These are phyloP conservation scores for Cranoglanis bouderius DNA, from an alignment of 2,113 vertebrate species.

Conservation along the genomic window DNA sequence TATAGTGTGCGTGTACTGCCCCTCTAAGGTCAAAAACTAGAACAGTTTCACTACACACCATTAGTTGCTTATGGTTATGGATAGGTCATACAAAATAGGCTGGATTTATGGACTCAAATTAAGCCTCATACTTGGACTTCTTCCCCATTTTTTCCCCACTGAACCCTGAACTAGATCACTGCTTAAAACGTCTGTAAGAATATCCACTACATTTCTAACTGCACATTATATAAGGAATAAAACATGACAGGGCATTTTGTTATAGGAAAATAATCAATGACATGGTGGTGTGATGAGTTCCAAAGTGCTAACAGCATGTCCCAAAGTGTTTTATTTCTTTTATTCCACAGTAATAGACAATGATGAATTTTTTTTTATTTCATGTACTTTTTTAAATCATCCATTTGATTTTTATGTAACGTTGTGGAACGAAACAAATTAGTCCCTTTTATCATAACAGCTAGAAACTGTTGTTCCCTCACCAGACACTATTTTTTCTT, in stretches of 20 bases:
- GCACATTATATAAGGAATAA: background rate
- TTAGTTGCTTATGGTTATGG: background rate
- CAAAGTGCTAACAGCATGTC: background rate
- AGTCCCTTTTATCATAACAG: background rate
- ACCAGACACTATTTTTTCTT: background rate
- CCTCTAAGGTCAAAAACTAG: constrained; percentile 51
- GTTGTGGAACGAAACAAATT: background rate
- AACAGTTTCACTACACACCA: constrained; percentile 25
- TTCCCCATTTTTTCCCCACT: no score
- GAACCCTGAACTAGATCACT: background rate
- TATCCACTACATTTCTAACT: background rate
- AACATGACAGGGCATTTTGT: background rate
- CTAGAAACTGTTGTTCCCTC: background rate
- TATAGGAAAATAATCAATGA: background rate
- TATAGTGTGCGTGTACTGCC: constrained; percentile 42
- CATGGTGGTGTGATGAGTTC: background rate
- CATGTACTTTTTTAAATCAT: background rate
- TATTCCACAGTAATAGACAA: background rate
- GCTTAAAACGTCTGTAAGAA: background rate
- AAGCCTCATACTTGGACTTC: background rate
- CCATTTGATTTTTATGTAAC: background rate
- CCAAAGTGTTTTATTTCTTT: background rate
- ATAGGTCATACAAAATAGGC: background rate
- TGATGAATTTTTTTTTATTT: background rate
- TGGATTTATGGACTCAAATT: background rate